Conservation (phyloP, 2,888 invertebrate species). For the Amaurobius ferox region DNA sequence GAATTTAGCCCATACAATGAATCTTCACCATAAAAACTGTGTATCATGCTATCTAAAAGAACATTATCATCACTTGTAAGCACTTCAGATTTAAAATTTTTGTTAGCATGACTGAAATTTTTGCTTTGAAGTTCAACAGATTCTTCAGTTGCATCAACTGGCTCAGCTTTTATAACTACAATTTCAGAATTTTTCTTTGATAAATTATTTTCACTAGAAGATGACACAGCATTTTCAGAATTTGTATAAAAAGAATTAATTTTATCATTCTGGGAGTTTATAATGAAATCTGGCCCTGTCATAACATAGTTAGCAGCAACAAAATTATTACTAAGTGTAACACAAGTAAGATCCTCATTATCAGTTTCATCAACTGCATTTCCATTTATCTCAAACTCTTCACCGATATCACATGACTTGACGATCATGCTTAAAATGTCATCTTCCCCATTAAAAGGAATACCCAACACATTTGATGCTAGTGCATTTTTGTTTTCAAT, state of each 20-base stretch:
- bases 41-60: constrained; percentile 20
- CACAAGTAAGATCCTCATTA: not conserved
- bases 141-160: not conserved
- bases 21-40: constrained; percentile 63
- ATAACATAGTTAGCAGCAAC: not conserved
- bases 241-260: not conserved
- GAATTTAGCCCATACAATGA: constrained; percentile 39
- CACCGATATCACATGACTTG: constrained; percentile 55
- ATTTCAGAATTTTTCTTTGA: constrained; percentile 1
- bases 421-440: constrained; percentile 54
- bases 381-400: constrained; percentile 34
- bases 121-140: not conserved
- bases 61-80: not conserved
- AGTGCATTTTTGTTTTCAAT: not conserved
- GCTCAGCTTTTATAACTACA: not conserved
- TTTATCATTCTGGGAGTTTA: not conserved
- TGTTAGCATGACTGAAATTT: not conserved
- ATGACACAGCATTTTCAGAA: constrained; percentile 12
- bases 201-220: constrained; percentile 21
- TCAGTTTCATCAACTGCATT: constrained; percentile 10
- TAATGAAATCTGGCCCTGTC: not conserved
- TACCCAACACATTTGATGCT: not conserved
- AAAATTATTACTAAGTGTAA: not conserved
- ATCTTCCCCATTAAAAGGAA: constrained; percentile 28
- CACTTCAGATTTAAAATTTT: not conserved